Conservation (phyloP, 2,113 vertebrate genomes). For the Genyomyrus donnyi region DNA sequence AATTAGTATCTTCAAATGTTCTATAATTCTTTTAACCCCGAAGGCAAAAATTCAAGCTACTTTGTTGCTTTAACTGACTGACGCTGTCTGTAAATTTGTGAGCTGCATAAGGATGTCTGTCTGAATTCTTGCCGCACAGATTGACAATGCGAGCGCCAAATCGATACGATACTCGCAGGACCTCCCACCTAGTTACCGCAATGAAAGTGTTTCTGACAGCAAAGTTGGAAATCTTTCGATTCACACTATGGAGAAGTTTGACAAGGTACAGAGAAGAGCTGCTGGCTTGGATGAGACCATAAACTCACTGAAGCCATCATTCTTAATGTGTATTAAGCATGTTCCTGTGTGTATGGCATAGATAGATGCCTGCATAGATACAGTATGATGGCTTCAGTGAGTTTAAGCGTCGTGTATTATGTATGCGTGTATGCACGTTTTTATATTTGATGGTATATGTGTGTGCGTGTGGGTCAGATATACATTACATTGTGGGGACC, state of each 20-base stretch:
- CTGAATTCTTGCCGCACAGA: conserved; percentile 55
- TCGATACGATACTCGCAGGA: conserved; percentile 50
- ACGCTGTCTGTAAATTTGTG: neutral
- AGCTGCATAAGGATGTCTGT: neutral
- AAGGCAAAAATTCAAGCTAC: neutral
- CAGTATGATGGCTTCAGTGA: neutral
- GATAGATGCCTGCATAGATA: neutral
- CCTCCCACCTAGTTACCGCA: conserved; percentile 60
- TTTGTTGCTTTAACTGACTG: neutral
- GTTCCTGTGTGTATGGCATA: neutral
- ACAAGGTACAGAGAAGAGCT: conserved; percentile 57
- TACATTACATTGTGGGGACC: no score
- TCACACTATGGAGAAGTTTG: conserved; percentile 58
- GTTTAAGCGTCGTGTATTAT: neutral
- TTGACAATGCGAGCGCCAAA: conserved; percentile 74
- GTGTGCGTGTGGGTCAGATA: neutral
- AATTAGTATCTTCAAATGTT: neutral
- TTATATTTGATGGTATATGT: neutral
- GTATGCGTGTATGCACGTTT: neutral
- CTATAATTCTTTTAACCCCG: neutral
- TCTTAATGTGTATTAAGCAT: neutral
- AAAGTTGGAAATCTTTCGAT: conserved; percentile 56
- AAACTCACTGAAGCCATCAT: neutral
- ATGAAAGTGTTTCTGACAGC: conserved; percentile 52
- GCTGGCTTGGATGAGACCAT: neutral